Evolutionary conservation across 2,888 invertebrate species (phyloP).

Genomic region (Escarpia spicata): DNA sequence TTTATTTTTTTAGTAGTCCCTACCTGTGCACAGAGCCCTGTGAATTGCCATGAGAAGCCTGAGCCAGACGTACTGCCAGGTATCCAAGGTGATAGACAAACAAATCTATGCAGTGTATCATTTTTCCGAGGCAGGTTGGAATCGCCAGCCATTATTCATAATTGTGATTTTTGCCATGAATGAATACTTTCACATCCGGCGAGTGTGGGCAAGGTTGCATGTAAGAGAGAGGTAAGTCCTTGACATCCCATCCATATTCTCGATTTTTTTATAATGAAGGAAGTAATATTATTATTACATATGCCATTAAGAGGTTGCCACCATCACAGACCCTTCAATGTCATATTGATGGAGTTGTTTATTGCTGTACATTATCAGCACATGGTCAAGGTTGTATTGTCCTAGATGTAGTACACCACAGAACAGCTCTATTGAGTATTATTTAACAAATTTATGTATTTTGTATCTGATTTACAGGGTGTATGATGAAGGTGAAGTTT

Average conservation of each 20-base stretch:
- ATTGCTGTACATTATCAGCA: neutral
- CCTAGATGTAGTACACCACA: neutral
- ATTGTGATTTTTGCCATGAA: neutral
- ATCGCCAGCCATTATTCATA: neutral
- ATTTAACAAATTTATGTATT: neutral
- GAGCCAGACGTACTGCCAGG: neutral
- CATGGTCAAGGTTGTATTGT: neutral
- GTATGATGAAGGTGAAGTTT: neutral
- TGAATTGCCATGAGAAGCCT: neutral
- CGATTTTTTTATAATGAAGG: neutral
- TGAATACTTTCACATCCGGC: neutral
- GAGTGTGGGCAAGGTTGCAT: neutral
- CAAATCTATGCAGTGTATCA: neutral
- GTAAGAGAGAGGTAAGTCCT: neutral
- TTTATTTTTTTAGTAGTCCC: neutral
- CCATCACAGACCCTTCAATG: neutral
- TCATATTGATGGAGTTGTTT: neutral
- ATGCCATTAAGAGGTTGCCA: neutral
- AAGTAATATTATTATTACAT: neutral
- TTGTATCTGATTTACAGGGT: no score
- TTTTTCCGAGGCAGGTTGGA: neutral
- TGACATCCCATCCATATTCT: neutral
- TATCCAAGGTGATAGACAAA: constrained; percentile 16
- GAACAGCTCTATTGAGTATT: neutral
- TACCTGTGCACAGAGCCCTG: neutral